Conservation (phyloP, 2,113 vertebrate genomes). For the Vireo altiloquus region DNA sequence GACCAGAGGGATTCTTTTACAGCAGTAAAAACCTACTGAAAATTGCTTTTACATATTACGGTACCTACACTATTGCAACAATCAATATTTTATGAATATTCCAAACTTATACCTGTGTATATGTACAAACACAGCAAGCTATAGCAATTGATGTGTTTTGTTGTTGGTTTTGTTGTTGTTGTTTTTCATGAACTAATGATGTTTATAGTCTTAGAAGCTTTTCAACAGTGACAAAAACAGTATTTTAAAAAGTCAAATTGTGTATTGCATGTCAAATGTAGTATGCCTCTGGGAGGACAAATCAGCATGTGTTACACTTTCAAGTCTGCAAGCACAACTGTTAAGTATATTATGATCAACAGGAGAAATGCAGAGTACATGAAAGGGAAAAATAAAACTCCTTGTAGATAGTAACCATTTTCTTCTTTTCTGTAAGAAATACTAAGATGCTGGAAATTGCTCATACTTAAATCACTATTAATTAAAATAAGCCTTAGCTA, state of each 20-base stretch:
- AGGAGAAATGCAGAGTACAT: slow-evolving; percentile 23
- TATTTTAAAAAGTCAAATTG: slow-evolving; percentile 1
- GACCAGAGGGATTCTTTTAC: background rate
- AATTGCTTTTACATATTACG: background rate
- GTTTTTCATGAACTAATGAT: background rate
- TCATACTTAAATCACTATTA: slow-evolving; percentile 7
- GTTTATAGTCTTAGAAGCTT: slow-evolving; percentile 16
- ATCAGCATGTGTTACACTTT: slow-evolving; percentile 19
- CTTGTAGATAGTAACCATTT: background rate
- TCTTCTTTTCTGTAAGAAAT: background rate
- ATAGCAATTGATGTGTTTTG: background rate
- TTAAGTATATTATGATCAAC: slow-evolving; percentile 39
- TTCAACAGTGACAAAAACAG: slow-evolving; percentile 12
- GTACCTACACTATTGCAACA: background rate
- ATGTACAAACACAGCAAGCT: background rate
- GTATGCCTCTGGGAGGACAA: slow-evolving; percentile 51
- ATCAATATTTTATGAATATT: background rate
- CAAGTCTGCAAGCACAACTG: slow-evolving; percentile 16
- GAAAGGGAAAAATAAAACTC: slow-evolving; percentile 40
- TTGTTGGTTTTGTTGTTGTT: background rate
- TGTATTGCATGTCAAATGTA: slow-evolving; percentile 8
- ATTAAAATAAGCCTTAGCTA: background rate
- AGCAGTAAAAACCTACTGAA: background rate
- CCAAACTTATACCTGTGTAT: background rate
- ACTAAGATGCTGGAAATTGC: background rate